phyloP scores from a whole-genome alignment of 2,113 vertebrate genomes.

The Dissostichus mawsoni region DNA sequence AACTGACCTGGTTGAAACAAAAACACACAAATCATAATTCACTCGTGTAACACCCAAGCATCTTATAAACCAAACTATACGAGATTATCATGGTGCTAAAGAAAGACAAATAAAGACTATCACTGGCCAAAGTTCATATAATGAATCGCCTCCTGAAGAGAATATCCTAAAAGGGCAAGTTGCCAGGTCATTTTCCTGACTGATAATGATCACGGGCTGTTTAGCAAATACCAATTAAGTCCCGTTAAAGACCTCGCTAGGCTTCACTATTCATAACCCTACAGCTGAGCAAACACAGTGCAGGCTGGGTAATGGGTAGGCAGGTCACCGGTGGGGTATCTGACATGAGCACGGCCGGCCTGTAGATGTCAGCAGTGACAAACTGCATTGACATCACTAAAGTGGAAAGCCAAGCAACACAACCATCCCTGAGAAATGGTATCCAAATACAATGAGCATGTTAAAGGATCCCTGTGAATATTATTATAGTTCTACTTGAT shows the following conservation, averaged over 20 bases:
- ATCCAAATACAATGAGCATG: background rate
- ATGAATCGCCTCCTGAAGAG: background rate
- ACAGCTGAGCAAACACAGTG: constrained; percentile 41
- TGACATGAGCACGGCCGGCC: constrained; percentile 52
- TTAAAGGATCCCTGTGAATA: background rate
- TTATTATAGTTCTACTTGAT: too few species aligned
- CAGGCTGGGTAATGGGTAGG: background rate
- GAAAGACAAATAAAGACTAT: background rate
- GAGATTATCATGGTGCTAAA: background rate
- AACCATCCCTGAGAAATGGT: background rate
- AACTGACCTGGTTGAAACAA: background rate
- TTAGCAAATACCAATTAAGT: constrained; percentile 12
- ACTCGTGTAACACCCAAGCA: background rate
- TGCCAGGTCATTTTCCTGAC: background rate
- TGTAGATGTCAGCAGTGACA: constrained; percentile 75
- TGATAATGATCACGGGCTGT: background rate
- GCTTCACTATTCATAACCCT: constrained; percentile 1
- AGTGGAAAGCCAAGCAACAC: background rate
- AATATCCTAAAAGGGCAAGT: too few species aligned
- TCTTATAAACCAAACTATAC: background rate
- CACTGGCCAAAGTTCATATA: background rate
- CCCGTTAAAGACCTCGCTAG: background rate
- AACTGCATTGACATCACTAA: constrained; percentile 36
- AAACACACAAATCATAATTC: background rate
- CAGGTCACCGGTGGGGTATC: constrained; percentile 43